A percentile compares a stretch with the other conserved stretches of the same genome.
phyloP scores from a whole-genome alignment of 2,113 vertebrate genomes.

The Sinocyclocheilus rhinocerous region DNA sequence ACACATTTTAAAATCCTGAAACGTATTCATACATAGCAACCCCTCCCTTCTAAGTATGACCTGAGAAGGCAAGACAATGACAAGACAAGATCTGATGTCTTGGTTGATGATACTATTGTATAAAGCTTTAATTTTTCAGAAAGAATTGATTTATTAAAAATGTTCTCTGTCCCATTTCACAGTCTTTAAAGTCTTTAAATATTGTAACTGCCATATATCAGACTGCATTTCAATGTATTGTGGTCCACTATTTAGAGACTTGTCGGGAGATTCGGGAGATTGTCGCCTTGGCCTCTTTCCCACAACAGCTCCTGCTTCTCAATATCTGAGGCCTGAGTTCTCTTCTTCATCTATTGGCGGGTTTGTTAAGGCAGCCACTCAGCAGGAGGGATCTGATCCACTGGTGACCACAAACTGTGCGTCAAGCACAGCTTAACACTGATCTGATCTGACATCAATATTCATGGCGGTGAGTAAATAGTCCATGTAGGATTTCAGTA shows the following conservation, averaged over 20 bases:
- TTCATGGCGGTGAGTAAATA: slow-evolving; percentile 47
- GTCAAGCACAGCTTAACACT: slow-evolving; percentile 47
- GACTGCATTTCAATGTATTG: slow-evolving; percentile 29
- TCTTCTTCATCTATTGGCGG: not conserved
- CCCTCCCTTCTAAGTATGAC: not conserved
- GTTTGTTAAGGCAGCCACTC: slow-evolving; percentile 15
- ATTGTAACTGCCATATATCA: slow-evolving; percentile 61
- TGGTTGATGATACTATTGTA: slow-evolving; percentile 58
- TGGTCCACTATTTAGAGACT: slow-evolving; percentile 41
- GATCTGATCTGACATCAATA: slow-evolving; percentile 45
- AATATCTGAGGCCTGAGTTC: slow-evolving; percentile 12
- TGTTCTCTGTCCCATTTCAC: slow-evolving; percentile 64
- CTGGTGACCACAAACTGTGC: slow-evolving; percentile 39
- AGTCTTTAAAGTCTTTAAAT: slow-evolving; percentile 62
- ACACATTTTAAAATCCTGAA: no score
- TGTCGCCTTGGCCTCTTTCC: not conserved
- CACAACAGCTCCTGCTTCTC: slow-evolving; percentile 1
- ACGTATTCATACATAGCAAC: no score
- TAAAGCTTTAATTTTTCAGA: slow-evolving; percentile 66
- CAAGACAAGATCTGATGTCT: slow-evolving; percentile 50
- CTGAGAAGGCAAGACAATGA: slow-evolving; percentile 13
- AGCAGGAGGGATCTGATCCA: slow-evolving; percentile 46
- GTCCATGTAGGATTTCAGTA: no score
- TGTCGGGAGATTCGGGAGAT: not conserved
- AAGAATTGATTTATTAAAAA: slow-evolving; percentile 65